These are phyloP conservation scores for Cephus pygmeus DNA, from an alignment of 2,888 invertebrate species.

Conservation along the genomic window DNA sequence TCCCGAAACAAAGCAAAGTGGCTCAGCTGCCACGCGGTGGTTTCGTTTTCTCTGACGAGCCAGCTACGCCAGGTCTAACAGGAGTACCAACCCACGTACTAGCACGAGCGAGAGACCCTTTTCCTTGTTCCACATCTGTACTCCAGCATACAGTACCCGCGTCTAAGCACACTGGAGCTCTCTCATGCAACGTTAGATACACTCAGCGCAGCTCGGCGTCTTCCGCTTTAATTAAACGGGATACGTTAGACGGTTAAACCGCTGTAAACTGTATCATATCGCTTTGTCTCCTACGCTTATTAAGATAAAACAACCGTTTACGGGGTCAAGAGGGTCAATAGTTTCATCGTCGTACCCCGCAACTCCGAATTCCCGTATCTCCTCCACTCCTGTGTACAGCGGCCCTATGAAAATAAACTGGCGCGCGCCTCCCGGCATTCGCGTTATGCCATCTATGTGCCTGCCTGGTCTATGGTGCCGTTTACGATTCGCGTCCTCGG, in stretches of 20 bases:
- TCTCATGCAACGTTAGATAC: conserved; percentile 8
- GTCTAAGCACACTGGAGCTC: conserved; percentile 1
- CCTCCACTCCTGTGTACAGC: background rate
- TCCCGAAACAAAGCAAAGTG: background rate
- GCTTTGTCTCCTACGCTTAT: conserved; percentile 32
- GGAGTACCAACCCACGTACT: background rate
- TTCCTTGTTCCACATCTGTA: background rate
- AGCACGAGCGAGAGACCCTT: background rate
- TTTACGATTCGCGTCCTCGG: background rate
- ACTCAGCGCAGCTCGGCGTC: background rate
- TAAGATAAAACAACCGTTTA: conserved; percentile 52
- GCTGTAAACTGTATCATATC: conserved; percentile 37
- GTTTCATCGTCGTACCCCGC: conserved; percentile 23
- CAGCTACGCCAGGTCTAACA: background rate
- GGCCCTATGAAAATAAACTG: background rate
- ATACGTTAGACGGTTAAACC: conserved; percentile 42
- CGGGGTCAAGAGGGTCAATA: conserved; percentile 36
- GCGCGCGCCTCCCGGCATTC: background rate
- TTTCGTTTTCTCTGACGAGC: background rate
- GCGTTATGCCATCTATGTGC: background rate
- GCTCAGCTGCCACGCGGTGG: background rate
- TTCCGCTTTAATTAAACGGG: conserved; percentile 46
- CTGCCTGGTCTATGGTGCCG: background rate
- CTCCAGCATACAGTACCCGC: background rate
- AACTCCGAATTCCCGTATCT: background rate